Evolutionary conservation across 1,140 invertebrate species (phyloP).

Genomic region (Calosoma granatense): DNA sequence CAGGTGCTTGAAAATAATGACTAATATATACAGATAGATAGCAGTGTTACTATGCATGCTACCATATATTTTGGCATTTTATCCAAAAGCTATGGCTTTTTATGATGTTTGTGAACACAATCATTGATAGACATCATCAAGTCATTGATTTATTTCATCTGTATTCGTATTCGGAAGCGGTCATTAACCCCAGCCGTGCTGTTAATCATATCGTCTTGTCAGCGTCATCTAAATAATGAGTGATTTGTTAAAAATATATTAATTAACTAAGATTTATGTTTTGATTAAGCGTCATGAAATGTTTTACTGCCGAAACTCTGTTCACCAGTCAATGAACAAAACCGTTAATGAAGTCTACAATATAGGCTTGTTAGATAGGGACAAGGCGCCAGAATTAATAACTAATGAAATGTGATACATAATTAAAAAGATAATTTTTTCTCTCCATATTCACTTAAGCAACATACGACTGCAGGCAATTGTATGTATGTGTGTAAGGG

Average conservation of each 20-base stretch:
- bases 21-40: no score
- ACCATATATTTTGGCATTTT: no score
- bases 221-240: neutral
- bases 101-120: no score
- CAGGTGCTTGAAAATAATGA: no score
- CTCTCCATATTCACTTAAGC: neutral
- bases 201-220: neutral
- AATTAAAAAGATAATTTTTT: neutral
- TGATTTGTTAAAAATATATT: neutral
- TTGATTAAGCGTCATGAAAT: constrained; percentile 1
- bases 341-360: neutral
- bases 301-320: neutral
- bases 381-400: neutral
- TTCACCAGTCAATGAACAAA: neutral
- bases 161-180: neutral
- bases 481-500: no score
- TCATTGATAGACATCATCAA: neutral
- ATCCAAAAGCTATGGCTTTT: no score
- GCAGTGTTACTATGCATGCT: no score
- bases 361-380: neutral
- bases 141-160: neutral
- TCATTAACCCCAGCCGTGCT: neutral
- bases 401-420: neutral
- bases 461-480: neutral
- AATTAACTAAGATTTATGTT: constrained; percentile 6